These are phyloP conservation scores for Rousettus leschenaultii DNA, from an alignment of 2,113 vertebrate genomes.

Conservation along the genomic window DNA sequence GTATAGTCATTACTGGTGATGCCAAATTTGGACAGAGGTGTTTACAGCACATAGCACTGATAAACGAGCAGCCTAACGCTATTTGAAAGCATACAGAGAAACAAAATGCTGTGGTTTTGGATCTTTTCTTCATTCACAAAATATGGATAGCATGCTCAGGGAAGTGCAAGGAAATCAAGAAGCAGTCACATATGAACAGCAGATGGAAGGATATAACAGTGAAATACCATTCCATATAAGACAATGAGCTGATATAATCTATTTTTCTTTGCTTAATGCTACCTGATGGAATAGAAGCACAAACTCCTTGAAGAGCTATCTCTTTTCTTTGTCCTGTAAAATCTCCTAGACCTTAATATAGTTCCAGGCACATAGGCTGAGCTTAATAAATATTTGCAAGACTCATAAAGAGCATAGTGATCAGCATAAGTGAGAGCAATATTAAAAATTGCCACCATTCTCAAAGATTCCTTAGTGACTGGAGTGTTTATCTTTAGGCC, in stretches of 20 bases:
- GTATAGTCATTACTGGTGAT: not conserved
- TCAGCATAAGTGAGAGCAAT: not conserved
- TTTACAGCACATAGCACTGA: not conserved
- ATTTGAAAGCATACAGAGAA: not conserved
- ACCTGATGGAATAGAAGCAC: not conserved
- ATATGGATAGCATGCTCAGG: not conserved
- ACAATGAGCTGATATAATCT: not conserved
- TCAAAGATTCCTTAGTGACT: not conserved
- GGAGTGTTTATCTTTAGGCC: not conserved
- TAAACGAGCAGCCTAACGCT: not conserved
- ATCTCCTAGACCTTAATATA: not conserved
- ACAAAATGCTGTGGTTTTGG: not conserved
- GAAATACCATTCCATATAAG: not conserved
- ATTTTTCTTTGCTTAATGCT: not conserved
- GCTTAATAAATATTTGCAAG: slow-evolving; percentile 14
- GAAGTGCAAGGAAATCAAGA: not conserved
- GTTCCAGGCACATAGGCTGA: not conserved
- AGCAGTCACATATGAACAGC: not conserved
- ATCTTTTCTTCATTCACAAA: not conserved
- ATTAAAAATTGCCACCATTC: not conserved
- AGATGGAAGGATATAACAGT: not conserved
- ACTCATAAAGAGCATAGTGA: not conserved
- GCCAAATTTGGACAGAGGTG: not conserved
- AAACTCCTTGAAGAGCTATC: not conserved
- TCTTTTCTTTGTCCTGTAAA: slow-evolving; percentile 9